These are phyloP conservation scores for Amblyornis subalaris DNA, from an alignment of 2,113 vertebrate species.

Conservation along the genomic window DNA sequence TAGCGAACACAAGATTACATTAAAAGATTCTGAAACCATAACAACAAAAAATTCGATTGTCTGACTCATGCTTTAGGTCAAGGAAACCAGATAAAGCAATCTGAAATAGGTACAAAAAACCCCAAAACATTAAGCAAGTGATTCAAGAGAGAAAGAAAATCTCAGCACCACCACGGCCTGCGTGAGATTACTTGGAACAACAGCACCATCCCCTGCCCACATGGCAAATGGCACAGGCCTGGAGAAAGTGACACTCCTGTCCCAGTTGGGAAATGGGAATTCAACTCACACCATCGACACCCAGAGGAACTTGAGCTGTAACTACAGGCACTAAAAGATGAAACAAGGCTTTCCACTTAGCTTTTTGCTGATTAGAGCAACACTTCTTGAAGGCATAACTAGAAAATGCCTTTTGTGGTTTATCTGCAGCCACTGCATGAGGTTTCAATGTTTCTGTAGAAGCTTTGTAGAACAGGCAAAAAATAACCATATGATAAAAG, in stretches of 20 bases:
- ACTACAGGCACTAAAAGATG: too few relatives aligned
- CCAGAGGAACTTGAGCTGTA: background rate
- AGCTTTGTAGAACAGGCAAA: background rate
- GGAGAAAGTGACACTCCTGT: fast-evolving
- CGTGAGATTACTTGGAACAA: background rate
- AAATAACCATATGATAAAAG: background rate
- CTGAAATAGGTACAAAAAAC: background rate
- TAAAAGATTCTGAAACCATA: background rate
- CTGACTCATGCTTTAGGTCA: background rate
- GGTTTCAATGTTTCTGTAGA: background rate
- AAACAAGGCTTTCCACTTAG: background rate
- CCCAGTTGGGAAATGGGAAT: fast-evolving
- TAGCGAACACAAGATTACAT: background rate
- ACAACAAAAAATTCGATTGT: background rate
- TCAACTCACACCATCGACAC: fast-evolving
- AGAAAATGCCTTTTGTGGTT: background rate
- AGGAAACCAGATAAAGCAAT: background rate
- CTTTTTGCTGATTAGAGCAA: background rate
- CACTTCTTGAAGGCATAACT: background rate
- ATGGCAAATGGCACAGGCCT: background rate
- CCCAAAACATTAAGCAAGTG: fast-evolving
- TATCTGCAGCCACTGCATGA: background rate
- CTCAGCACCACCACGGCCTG: fast-evolving
- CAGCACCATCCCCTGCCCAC: background rate
- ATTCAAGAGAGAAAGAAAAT: fast-evolving